These are phyloP conservation scores for Pomatostomus ruficeps DNA, from an alignment of 2,113 vertebrate species.

Conservation along the genomic window DNA sequence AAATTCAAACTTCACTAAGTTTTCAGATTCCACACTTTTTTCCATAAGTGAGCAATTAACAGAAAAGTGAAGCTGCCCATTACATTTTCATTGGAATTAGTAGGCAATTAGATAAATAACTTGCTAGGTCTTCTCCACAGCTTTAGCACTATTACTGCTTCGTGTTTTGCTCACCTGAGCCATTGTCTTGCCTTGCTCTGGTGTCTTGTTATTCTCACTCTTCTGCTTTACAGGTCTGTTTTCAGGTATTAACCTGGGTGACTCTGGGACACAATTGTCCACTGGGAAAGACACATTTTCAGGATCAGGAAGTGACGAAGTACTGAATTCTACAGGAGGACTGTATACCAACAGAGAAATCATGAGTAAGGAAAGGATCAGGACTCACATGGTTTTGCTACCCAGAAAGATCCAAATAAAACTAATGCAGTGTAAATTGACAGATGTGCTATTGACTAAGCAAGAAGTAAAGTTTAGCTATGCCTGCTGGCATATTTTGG, in stretches of 20 bases:
- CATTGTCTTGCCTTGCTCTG: not conserved
- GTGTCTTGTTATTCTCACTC: not conserved
- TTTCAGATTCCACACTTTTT: not conserved
- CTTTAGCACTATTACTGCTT: not conserved
- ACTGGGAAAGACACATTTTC: not conserved
- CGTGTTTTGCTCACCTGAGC: conserved; percentile 3
- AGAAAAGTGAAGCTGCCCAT: not conserved
- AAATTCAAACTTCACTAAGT: not conserved
- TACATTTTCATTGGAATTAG: not conserved
- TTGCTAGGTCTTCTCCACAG: not conserved
- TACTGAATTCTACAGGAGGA: not conserved
- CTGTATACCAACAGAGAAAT: not conserved
- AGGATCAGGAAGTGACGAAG: not conserved
- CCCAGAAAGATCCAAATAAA: not conserved
- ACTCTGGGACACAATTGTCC: not conserved
- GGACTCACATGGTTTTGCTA: not conserved
- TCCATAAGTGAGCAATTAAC: not conserved
- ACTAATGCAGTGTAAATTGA: not conserved
- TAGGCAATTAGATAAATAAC: not conserved
- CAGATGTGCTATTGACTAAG: not conserved
- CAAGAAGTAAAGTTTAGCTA: not conserved
- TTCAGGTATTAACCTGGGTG: not conserved
- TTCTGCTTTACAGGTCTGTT: not conserved
- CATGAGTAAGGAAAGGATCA: not conserved
- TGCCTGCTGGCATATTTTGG: not conserved